Base-by-base conservation (phyloP, 2,797 vertebrate species). In the Neosalanx taihuensis region DNA sequence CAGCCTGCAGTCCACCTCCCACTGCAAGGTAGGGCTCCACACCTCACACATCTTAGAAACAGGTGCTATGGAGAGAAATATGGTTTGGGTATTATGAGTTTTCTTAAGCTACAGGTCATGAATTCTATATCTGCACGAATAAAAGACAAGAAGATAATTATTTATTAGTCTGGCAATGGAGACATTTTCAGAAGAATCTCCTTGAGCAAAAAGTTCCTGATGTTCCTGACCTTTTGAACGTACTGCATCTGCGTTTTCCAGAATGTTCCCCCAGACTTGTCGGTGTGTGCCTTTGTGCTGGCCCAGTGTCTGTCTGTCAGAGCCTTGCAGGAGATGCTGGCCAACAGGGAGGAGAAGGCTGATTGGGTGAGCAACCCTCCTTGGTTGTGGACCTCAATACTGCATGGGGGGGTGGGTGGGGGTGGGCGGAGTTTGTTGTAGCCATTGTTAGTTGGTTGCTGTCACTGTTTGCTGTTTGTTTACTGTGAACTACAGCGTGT, bases 1-100 rank as follows among this genome's bases (percentile, higher is more conserved):
- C 81, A 92, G 94, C 82, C 89, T 98, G 83, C 96, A 98, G 83
- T 90, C 94, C 64, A 97, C 95, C 29, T 96, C 95, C 17, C 96
- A 98, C 91, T 95, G 94, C 76, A 97, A 97, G 94, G 96, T 98
- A 86, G 76, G 80, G 5, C 9, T n/a, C 29, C 18, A 15, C 9
- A 10, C 35, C 51, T 29, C 23, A 66, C 41, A 6, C 9, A 46
- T 15, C 23, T 18, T 30, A 18, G 30, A 33, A 33, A 30, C 13
- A 62, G 30, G 5, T 31, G 15, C 30, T 18, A 17, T 29, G 37
- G 37, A 41, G 37, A 41, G 37, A 41, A 41, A 41, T 10, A 41
- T 12, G 37, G 9, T 41, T 41, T 41, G 37, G 37, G 35, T 37
- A 37, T 37, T 37, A 1, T 7, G 6, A 6, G 1, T 5, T 35